A percentile compares a stretch with the other conserved stretches of the same genome.
Evolutionary conservation across 1,140 invertebrate genomes (phyloP).

Genomic region (Caenorhabditis tropicalis): DNA sequence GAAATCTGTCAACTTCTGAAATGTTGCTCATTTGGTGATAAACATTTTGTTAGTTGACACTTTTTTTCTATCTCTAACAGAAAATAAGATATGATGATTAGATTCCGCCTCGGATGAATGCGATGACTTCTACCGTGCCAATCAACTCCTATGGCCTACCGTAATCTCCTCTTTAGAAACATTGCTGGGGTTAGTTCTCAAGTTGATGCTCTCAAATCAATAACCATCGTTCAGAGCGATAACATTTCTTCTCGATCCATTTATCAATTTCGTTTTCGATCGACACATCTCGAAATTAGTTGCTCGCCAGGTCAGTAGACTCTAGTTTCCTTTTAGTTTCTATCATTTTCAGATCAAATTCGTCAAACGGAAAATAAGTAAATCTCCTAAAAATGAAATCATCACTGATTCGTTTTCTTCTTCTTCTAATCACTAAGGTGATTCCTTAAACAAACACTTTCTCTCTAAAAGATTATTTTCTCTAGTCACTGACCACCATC

Average conservation of each 20-base stretch:
- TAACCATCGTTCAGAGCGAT: neutral
- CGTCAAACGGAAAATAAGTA: neutral
- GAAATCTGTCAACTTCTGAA: no score
- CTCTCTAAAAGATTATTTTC: neutral
- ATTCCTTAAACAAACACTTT: slow-evolving; percentile 17
- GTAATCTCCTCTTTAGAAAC: neutral
- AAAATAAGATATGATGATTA: no score
- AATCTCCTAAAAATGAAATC: neutral
- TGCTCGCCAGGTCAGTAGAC: neutral
- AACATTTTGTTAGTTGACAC: no score
- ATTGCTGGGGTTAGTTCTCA: neutral
- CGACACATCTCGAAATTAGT: neutral
- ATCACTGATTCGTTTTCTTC: neutral
- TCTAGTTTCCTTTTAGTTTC: no score
- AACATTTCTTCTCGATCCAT: neutral
- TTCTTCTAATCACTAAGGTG: neutral
- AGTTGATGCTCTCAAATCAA: no score
- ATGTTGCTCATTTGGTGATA: no score
- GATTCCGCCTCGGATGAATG: neutral
- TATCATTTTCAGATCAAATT: neutral
- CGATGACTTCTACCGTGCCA: neutral
- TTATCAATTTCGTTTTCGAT: neutral
- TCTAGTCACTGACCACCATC: neutral
- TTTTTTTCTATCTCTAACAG: no score
- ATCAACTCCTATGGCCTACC: neutral